Evolutionary conservation across 2,113 vertebrate species (phyloP), one percentile per base, ranked within the genome.

Genomic region (Nanorana parkeri): DNA sequence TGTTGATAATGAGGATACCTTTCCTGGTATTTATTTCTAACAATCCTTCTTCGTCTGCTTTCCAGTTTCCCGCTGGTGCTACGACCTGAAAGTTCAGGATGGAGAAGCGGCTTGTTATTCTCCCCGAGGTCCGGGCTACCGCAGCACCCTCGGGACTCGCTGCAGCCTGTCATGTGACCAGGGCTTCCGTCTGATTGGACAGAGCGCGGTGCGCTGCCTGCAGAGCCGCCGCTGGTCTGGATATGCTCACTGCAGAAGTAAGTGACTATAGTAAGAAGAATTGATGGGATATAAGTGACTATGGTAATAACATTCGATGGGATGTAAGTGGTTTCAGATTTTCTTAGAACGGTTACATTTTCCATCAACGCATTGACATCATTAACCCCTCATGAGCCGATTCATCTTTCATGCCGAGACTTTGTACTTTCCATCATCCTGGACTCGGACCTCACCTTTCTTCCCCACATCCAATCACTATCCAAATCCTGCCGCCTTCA

Each of bases 171-270:
- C 90, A 83, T 99, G 98, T 20, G 83, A 97, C 78, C 93, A 90
- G 0, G 97, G 96, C 0, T 96, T 95, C 91, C 92, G 92, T 10
- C 91, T 97, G 85, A 68, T 95, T n/a, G 97, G 97, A 0, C 94
- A 68, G 76, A 90, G 85, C 0, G 91, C 94, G 0, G 88, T 98
- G 3, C 93, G 93, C 29, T 98, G 97, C 87, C 90, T 96, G 79
- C 86, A 92, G 69, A 96, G 2, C 82, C 95, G 96, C 16, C 94
- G 89, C 88, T 99, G 98, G 98, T 98, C 98, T 4, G 96, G 96
- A 84, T 95, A 92, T 0, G 92, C 93, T 0, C 89, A 93, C 86
- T 99, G 98, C 84, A 93, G 95, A 73, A 92, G 97, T 99, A 93
- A 90, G 97, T 95, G 71, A 71, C 6, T 4, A 16, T 11, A 15